Base-by-base conservation (phyloP, 2,888 invertebrate genomes). In the Caenorhabditis sinica region DNA sequence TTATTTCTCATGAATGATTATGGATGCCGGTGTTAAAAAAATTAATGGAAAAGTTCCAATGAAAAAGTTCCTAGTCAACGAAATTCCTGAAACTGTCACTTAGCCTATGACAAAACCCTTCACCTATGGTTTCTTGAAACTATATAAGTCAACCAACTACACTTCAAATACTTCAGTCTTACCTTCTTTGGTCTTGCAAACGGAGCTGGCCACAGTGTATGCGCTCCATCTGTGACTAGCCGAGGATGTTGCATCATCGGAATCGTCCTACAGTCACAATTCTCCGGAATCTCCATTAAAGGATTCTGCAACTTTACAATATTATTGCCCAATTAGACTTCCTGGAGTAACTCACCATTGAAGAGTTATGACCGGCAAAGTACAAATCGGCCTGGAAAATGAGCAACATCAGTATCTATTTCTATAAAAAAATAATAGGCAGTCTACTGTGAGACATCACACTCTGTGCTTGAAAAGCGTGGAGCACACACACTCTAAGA, bases 181-280 rank as follows among this genome's bases (percentile, higher is more conserved):
- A 88, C 88, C 82, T 88, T 90, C 69, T 89, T 90, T 9, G 89
- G 88, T 36, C 82, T 60, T 6, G 88, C 89, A 75, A 90, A 90
- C 11, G 90, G 90, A 23, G 90, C 90, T 9, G 90, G 90, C 90
- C 90, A 90, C 28, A 90, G 53, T n/a, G 89, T 88, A 36, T 86
- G 84, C 0, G 87, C 83, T 25, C 82, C 86, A 40, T 88, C 88
- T n/a, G 89, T 80, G 13, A 88, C 89, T 15, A 90, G 80, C 72
- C 90, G 68, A 4, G 90, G 90, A 58, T 89, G 87, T 72, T 90
- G 90, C 66, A 88, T 87, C 68, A 90, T 74, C 15, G 90, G 90
- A 66, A 90, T 90, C 13, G 90, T 90, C 49, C 89, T 65, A 43
- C 90, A 90, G 65, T 90, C 90, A 75, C 90, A 90, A 75, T 90